phyloP scores from a whole-genome alignment of 2,888 invertebrate species.

The Tethea ocularis region DNA sequence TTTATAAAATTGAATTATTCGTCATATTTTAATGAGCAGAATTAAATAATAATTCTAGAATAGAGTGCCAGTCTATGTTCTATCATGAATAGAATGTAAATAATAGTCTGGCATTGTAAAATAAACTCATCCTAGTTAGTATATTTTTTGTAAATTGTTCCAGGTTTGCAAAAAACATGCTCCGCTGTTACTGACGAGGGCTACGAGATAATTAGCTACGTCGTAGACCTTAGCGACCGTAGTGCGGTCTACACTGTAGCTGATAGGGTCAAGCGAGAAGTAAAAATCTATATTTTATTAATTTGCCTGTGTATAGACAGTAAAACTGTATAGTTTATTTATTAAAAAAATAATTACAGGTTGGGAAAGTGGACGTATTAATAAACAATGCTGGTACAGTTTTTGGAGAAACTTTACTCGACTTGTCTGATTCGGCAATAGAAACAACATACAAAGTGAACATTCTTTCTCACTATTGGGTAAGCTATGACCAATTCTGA shows the following conservation, averaged over 20 bases:
- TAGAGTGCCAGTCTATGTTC: too few relatives aligned
- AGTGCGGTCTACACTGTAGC: slow-evolving; percentile 90
- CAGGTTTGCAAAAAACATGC: slow-evolving; percentile 89
- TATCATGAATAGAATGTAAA: too few relatives aligned
- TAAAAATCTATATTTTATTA: slow-evolving; percentile 61
- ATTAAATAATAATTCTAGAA: too few relatives aligned
- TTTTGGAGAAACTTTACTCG: slow-evolving; percentile 92
- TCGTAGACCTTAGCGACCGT: slow-evolving; percentile 92
- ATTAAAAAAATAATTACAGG: slow-evolving; percentile 52
- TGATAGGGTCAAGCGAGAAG: slow-evolving; percentile 88
- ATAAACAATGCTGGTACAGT: slow-evolving; percentile 98
- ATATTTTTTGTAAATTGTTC: too few relatives aligned
- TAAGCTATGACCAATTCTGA: slow-evolving; percentile 62
- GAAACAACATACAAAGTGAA: slow-evolving; percentile 96
- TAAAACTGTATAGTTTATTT: not conserved
- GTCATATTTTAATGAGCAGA: too few relatives aligned
- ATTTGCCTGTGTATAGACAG: not conserved
- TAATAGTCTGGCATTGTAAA: too few relatives aligned
- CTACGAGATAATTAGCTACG: slow-evolving; percentile 88
- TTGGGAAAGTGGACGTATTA: slow-evolving; percentile 89
- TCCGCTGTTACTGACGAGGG: slow-evolving; percentile 86
- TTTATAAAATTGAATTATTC: too few relatives aligned
- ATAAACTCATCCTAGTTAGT: too few relatives aligned
- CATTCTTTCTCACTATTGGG: slow-evolving; percentile 96
- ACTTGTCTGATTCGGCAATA: slow-evolving; percentile 92